Percentiles rank a stretch among this genome's conserved stretches.
Evolutionary conservation across 2,113 vertebrate species (phyloP).

Genomic region (Heterochromis multidens): DNA sequence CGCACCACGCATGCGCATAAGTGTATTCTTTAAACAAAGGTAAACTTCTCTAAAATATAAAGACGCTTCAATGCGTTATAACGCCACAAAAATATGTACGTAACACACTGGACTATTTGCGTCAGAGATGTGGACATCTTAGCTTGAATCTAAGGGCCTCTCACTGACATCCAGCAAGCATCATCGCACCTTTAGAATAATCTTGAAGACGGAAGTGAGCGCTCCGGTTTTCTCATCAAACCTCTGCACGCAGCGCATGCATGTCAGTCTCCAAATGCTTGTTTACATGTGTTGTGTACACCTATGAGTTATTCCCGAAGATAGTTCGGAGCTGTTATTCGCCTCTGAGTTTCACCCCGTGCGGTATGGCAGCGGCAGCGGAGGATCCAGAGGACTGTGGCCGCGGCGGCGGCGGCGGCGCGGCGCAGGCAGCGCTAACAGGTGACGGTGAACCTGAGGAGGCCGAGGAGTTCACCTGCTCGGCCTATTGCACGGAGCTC

Average conservation of each 20-base stretch:
- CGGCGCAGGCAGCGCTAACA: conserved; percentile 28
- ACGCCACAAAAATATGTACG: background rate
- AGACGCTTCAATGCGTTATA: background rate
- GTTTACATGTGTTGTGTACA: conserved; percentile 32
- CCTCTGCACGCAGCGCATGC: conserved; percentile 25
- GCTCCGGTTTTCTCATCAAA: background rate
- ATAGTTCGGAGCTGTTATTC: background rate
- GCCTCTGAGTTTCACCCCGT: conserved; percentile 6
- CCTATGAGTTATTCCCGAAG: conserved; percentile 28
- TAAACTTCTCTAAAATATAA: background rate
- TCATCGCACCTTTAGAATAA: background rate
- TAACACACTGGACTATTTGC: background rate
- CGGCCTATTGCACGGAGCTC: conserved; percentile 84
- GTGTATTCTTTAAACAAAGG: background rate
- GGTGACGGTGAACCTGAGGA: conserved; percentile 77
- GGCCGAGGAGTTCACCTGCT: conserved; percentile 84
- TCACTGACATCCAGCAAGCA: background rate
- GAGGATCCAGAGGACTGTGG: conserved; percentile 47
- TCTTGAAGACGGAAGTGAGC: conserved; percentile 50
- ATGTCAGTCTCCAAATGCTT: conserved; percentile 47
- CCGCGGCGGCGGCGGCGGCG: conserved; percentile 10
- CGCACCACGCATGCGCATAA: conserved; percentile 25
- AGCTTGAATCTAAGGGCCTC: background rate
- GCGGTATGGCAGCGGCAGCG: conserved; percentile 63
- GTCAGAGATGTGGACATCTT: background rate